Base-by-base conservation (phyloP, 2,888 invertebrate species). In the Drosophila neotestacea region DNA sequence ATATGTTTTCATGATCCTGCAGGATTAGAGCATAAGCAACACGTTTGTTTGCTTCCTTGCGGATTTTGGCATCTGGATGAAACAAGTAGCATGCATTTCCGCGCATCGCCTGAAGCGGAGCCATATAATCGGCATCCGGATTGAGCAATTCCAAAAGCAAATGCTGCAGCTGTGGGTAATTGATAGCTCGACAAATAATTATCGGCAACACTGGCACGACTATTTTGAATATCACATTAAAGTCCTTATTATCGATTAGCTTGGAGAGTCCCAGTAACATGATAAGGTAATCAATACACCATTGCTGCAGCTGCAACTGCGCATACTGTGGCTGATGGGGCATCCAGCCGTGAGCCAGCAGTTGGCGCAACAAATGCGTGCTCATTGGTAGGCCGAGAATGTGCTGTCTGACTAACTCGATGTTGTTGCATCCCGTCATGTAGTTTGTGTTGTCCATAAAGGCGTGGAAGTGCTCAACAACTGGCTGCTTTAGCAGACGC, bases 331-430 rank as follows among this genome's bases (percentile, higher is more conserved):
- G 30, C 0, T 34, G 36, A 9, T 27, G 4, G 9, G 55, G 55
- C 44, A 28, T 34, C 80, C 72, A 82, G 28, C 59, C 77, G 6
- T 22, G 44, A 0, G 64, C 13, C 1, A 91, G 70, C 4, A 93
- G 61, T 63, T 90, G 86, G 0, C 81, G 73, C 36, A 93, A 39
- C 10, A 93, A 59, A n/a, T 79, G 61, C 0, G 76, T 42, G 34
- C 80, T 90, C 34, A 92, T 48, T 2, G 92, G 93, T 34, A 93
- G 34, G 0, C 93, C 93, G 0, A 93, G 50, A 3, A 91, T 86
- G 4, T 84, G 82, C 0, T 81, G 60, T 0, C 74, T 73, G 4
- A 74, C 62, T 7, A 90, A 65, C 11, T 85, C 75, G 0, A 60
- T 9, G 22, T 89, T 89, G 11, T 54, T 80, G 44, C 80, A 77